Evolutionary conservation across 1,140 invertebrate species (phyloP).

Genomic region (Harpegnathos saltator): DNA sequence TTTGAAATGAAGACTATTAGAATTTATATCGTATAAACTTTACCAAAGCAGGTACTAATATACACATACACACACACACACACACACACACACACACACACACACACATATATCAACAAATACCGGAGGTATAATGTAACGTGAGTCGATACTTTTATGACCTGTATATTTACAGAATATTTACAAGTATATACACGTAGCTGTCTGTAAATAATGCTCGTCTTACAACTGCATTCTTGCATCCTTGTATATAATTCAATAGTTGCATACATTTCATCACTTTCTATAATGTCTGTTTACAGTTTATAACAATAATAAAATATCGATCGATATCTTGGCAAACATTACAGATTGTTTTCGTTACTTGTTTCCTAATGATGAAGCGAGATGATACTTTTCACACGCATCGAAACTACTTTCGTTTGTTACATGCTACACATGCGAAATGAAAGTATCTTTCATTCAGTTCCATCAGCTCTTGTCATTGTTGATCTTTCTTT

Average conservation of each 20-base stretch:
- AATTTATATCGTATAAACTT: constrained; percentile 6
- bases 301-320: constrained; percentile 14
- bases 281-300: background rate
- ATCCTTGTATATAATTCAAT: constrained; percentile 44
- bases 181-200: constrained; percentile 30
- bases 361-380: constrained; percentile 17
- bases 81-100: no score
- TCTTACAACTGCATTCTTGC: constrained; percentile 26
- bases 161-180: constrained; percentile 19
- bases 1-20: no score
- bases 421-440: background rate
- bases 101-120: background rate
- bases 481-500: background rate
- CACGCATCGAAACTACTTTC: no score
- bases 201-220: constrained; percentile 11
- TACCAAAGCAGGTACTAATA: constrained; percentile 20
- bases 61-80: no score
- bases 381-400: no score
- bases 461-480: background rate
- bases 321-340: constrained; percentile 8
- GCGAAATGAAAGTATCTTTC: constrained; percentile 10
- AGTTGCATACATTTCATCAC: background rate
- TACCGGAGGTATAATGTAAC: constrained; percentile 8
- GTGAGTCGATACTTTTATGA: constrained; percentile 1
- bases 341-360: constrained; percentile 1